Conservation (phyloP, 2,888 invertebrate species). For the Thalpophila matura region DNA sequence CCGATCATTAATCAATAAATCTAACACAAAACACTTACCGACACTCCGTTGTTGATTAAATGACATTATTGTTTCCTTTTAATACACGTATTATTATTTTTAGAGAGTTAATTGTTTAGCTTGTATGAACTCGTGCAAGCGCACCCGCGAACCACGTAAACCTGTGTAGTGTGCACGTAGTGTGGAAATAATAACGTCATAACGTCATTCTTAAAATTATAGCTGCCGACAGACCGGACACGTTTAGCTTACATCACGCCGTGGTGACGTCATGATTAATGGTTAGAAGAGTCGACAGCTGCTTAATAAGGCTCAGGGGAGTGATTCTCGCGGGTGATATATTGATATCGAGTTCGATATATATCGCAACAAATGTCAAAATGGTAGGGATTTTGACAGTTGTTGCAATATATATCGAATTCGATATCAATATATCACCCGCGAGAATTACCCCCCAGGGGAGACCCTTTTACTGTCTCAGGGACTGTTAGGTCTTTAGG, state of each 20-base stretch:
- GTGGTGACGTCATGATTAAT: conserved; percentile 49
- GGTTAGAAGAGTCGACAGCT: too few relatives aligned
- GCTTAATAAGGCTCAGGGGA: too few relatives aligned
- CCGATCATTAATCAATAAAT: conserved; percentile 1
- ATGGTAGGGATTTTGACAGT: too few relatives aligned
- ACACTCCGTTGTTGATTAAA: conserved; percentile 76
- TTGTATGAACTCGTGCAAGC: conserved; percentile 55
- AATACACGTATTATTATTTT: conserved; percentile 41
- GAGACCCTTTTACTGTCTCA: too few relatives aligned
- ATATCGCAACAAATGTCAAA: too few relatives aligned
- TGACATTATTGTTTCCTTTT: conserved; percentile 75
- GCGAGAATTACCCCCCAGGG: too few relatives aligned
- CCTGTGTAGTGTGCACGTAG: too few relatives aligned
- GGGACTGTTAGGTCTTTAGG: too few relatives aligned
- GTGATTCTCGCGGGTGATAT: too few relatives aligned
- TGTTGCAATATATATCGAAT: too few relatives aligned
- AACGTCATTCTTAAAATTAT: conserved; percentile 89
- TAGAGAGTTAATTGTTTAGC: conserved; percentile 39
- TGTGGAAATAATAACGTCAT: conserved; percentile 82
- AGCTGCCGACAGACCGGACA: conserved; percentile 65
- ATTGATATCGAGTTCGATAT: too few relatives aligned
- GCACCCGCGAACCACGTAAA: conserved; percentile 69
- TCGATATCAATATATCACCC: too few relatives aligned
- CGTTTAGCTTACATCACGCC: conserved; percentile 37
- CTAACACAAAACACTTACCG: conserved; percentile 72